Evolutionary conservation across 2,113 vertebrate species (phyloP), one percentile per base, ranked within the genome.

Genomic region (Peromyscus californicus): DNA sequence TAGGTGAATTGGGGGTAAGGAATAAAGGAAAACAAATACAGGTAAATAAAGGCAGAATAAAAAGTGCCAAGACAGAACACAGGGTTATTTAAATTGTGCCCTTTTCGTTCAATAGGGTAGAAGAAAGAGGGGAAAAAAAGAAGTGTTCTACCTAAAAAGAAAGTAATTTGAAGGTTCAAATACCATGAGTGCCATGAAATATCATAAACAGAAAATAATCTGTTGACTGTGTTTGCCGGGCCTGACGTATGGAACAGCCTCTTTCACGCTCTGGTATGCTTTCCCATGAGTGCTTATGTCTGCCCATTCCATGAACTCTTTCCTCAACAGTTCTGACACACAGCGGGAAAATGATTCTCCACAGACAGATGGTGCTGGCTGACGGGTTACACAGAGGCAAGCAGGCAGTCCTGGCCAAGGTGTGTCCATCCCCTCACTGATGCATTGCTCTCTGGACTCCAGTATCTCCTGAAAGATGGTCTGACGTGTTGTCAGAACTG

Each of bases 231-330:
- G 31, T 5, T 0, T 5, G 12, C 33, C 22, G 0, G 24, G 31
- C 3, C 39, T 70, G 7, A 42, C 0, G 10, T 6, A 11, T 0
- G 1, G 2, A 4, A 1, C 3, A 2, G 15, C 13, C 19, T 61
- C 10, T 1, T 4, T 0, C 11, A 36, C 6, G 11, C 22, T 65
- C 2, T 9, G 0, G 3, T 45, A 15, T 9, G 3, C 5, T 59
- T 19, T 5, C 84, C 16, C 10, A 8, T 7, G 12, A 61, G 11
- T 11, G 8, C 1, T 6, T 57, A 74, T 5, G 16, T 39, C 67
- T 83, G 69, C 2, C 39, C 33, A 0, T 16, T 15, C 70, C 61
- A 29, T 36, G 84, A n/a, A 39, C 90, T 61, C 69, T 31, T 70
- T 45, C 57, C 7, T 57, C 31, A 21, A 8, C 5, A 6, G 16